Evolutionary conservation across 1,140 invertebrate species (phyloP).

Genomic region (Gryon sp.): DNA sequence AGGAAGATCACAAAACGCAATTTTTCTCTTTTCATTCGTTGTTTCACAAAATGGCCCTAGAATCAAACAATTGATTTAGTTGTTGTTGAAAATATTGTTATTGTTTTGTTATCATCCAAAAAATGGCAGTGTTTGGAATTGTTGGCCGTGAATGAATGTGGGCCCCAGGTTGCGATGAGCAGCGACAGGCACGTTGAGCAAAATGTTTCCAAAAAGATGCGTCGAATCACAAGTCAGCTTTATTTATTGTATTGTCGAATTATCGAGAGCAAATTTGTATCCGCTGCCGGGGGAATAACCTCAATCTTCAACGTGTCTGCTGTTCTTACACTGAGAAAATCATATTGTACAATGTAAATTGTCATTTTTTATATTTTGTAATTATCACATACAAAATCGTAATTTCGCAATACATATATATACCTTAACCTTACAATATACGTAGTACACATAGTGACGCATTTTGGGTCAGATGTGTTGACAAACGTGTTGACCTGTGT

Average conservation of each 20-base stretch:
- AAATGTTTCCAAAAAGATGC: slow-evolving; percentile 51
- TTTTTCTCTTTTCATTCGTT: slow-evolving; percentile 35
- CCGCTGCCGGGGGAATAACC: slow-evolving; percentile 17
- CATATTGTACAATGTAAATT: no score
- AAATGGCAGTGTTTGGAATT: slow-evolving; percentile 74
- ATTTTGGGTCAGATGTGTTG: no score
- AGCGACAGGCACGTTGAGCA: slow-evolving; percentile 61
- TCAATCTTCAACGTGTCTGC: slow-evolving; percentile 52
- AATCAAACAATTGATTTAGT: not conserved
- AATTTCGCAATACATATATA: no score
- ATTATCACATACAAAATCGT: no score
- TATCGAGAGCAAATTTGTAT: slow-evolving; percentile 45
- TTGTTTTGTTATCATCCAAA: no score
- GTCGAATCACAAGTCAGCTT: slow-evolving; percentile 51
- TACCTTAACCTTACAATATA: no score
- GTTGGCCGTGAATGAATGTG: slow-evolving; percentile 69
- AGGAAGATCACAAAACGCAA: slow-evolving; percentile 33
- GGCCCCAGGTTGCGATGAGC: slow-evolving; percentile 56
- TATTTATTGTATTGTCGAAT: slow-evolving; percentile 59
- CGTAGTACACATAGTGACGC: no score
- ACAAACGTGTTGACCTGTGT: no score
- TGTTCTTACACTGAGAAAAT: slow-evolving; percentile 19
- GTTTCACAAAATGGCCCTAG: slow-evolving; percentile 11
- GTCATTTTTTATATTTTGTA: no score
- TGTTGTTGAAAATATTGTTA: slow-evolving; percentile 30